Evolutionary conservation across 2,888 invertebrate species (phyloP), one percentile per base, ranked within the genome.

Genomic region (Ceraclea dissimilis): DNA sequence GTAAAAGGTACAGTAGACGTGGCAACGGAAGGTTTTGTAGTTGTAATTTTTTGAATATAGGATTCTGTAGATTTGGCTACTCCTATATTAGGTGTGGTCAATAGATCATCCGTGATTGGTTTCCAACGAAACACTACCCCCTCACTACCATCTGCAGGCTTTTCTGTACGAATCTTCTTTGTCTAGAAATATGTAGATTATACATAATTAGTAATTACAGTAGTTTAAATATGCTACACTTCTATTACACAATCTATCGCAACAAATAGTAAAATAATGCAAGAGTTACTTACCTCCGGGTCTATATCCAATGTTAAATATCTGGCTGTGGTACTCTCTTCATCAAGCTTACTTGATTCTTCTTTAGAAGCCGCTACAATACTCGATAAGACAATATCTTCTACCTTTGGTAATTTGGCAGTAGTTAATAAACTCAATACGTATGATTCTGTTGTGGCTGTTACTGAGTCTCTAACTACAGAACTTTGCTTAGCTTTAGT

Each of bases 301-400:
- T 81, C 80, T 68, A 80, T 78, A 72, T 80, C 77, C 71, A 80
- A 72, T 70, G 80, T 80, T 74, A 80, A 63, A 55, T 63, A 60
- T 63, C 63, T 63, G 51, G 61, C 60, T 72, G 76, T 78, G 64
- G 76, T 74, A 68, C 73, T 76, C 65, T 52, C 20, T 67, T 74
- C 73, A 66, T 75, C 60, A 13, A 66, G 65, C 50, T 64, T 74
- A 73, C 76, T 78, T 65, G 80, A 76, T 72, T 82, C 66, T 60
- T 65, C 78, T 74, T 79, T 80, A 72, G 77, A 78, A 63, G 80
- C 81, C 65, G 78, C 76, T 68, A 81, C 75, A 68, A 80, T 75
- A 75, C 78, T 80, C 72, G 79, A 80, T 72, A 79, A 79, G 72
- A 82, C 72, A 71, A 82, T 76, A 70, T 80, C 80, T 69, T 78